Percentiles rank a stretch among this genome's conserved stretches.
Evolutionary conservation across 2,888 invertebrate species (phyloP).

Genomic region (Chirona hameri): DNA sequence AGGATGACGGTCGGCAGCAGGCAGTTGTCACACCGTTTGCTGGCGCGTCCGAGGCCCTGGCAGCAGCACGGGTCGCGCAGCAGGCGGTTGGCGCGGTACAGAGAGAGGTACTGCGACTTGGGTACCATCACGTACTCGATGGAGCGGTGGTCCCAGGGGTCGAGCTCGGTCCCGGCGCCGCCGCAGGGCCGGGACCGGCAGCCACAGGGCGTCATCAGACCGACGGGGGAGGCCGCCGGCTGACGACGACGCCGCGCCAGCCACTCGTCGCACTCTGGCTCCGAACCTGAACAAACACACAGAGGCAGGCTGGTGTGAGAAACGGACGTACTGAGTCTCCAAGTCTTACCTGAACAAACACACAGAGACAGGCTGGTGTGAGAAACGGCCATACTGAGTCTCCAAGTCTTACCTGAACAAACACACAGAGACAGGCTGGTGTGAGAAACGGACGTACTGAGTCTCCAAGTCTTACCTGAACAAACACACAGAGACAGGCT

Average conservation of each 20-base stretch:
- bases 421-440: background rate
- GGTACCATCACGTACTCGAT: slow-evolving; percentile 28
- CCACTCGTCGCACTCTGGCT: background rate
- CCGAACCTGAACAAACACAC: background rate
- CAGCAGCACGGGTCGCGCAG: slow-evolving; percentile 27
- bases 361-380: background rate
- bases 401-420: background rate
- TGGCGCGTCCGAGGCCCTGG: slow-evolving; percentile 4
- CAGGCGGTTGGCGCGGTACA: slow-evolving; percentile 26
- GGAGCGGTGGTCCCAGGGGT: slow-evolving; percentile 22
- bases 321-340: too few species aligned
- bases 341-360: background rate
- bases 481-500: background rate
- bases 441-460: too few species aligned
- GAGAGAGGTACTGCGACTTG: slow-evolving; percentile 25
- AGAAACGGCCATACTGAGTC: too few species aligned
- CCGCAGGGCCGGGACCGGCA: background rate
- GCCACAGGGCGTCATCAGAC: background rate
- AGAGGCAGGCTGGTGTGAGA: too few species aligned
- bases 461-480: background rate
- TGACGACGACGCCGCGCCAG: background rate
- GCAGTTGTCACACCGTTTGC: slow-evolving; percentile 14
- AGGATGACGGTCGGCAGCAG: background rate
- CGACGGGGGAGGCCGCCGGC: background rate
- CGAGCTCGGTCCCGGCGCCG: background rate